Evolutionary conservation across 2,113 vertebrate species (phyloP).

Genomic region (Cochlearius cochlearius): DNA sequence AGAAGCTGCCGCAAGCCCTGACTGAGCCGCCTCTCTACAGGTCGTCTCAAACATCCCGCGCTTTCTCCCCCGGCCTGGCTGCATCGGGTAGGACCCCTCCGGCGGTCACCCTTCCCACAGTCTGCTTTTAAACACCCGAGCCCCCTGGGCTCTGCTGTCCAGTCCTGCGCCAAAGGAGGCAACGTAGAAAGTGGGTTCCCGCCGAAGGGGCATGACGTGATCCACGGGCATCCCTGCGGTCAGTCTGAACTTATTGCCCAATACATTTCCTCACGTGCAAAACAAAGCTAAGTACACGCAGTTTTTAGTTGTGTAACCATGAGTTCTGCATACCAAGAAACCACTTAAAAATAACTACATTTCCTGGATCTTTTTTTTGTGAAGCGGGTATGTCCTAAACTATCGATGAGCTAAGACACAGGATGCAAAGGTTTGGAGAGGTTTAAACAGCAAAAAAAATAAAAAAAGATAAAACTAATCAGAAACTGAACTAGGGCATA

Average conservation of each 20-base stretch:
- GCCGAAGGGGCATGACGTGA: rapidly evolving
- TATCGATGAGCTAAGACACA: rapidly evolving
- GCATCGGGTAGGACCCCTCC: neutral
- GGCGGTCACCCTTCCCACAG: neutral
- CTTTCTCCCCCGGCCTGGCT: no score
- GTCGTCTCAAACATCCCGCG: neutral
- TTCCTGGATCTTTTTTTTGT: neutral
- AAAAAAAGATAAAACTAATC: neutral
- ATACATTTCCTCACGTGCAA: rapidly evolving
- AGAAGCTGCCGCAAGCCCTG: rapidly evolving
- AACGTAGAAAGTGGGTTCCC: rapidly evolving
- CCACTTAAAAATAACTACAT: neutral
- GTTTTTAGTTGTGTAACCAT: neutral
- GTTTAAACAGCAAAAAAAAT: neutral
- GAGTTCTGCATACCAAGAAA: neutral
- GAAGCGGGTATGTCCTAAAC: neutral
- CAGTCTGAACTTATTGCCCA: rapidly evolving
- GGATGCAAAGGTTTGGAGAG: neutral
- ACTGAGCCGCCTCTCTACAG: neutral
- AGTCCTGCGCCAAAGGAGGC: neutral
- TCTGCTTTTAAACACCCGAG: neutral
- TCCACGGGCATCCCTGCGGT: neutral
- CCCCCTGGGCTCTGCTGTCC: neutral
- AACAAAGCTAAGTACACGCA: neutral
- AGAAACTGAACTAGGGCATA: neutral